Evolutionary conservation across 1,140 invertebrate genomes (phyloP), one percentile per base, ranked within the genome.

Genomic region (Teleogryllus occipitalis): DNA sequence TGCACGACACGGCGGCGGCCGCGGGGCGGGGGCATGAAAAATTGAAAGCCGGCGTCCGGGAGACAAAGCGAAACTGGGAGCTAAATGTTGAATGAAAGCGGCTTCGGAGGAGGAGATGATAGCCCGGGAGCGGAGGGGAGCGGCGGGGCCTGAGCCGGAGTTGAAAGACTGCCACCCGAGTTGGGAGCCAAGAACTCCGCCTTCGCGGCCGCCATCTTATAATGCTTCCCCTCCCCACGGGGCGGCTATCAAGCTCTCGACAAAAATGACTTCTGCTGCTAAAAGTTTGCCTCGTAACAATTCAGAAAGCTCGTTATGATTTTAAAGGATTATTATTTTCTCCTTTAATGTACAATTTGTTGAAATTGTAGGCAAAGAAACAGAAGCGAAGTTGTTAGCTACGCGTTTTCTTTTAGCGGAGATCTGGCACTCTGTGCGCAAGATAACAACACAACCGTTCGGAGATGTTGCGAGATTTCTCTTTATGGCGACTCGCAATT

Each of bases 261-360:
- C 54, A 65, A 65, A 65, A 65, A 65, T 65, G 54, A 65, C 54
- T 65, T 65, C 18, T 18, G 54, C 18, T 65, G 54, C 54, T 65
- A 65, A 65, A 65, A 65, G 54, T 65, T 65, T 65, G 10, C 54
- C 10, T 18, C 10, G 54, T 65, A 65, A 65, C 54, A 10, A 65
- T 65, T 65, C 54, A 65, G 54, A 65, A 65, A 65, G 54, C 54
- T 65, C 54, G 54, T 18, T 65, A 65, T 65, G 54, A 65, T 65
- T 65, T 65, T 65, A 65, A 65, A 65, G 54, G 54, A 65, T 65
- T 65, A 65, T 65, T 65, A 65, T 65, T 65, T 65, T 65, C 54
- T 65, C 54, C 18, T 65, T 65, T 65, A 65, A 65, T 65, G 54
- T 65, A 65, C 54, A 65, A 65, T 65, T 65, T 65, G 54, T 65